Base-by-base conservation (phyloP, 2,113 vertebrate genomes). In the Phasianus colchicus region DNA sequence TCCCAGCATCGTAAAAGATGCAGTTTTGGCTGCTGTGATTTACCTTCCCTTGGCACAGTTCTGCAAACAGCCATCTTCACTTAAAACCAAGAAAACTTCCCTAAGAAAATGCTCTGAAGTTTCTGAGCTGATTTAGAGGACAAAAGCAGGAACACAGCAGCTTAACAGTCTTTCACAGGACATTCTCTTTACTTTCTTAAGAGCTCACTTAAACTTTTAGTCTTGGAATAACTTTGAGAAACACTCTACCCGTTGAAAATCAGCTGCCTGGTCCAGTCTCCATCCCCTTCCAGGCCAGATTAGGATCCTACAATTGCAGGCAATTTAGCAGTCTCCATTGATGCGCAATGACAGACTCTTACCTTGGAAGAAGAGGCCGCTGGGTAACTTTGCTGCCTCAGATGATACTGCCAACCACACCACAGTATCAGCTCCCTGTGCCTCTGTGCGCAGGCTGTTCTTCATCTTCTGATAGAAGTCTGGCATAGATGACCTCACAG, bases 311-410 rank as follows among this genome's bases (percentile, higher is more conserved):
- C 32, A 70, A 47, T 25, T 50, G n/a, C 40, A 55, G 65, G 32
- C 38, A 94, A 22, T 32, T 45, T 22, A 34, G 32, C 63, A 48
- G 30, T 60, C 64, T 64, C 29, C 67, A 61, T 22, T 32, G n/a
- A 15, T 36, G 4, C 0, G 1, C n/a, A 11, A 1, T 1, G 15
- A 25, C 34, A 38, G 38, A n/a, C 34, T 9, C 43, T 97, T 67
- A 98, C 98, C 98, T 94, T 98, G 98, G 95, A 98, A 98, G 97
- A 98, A 98, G 65, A 95, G 96, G 45, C 98, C 98, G 0, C 98
- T 99, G 1, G 96, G 96, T 30, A 98, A 96, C 58, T 94, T 89
- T 1, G 43, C 1, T 48, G 97, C 97, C 5, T 96, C 96, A 4
- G 97, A 24, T 7, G 98, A 96, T 3, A 97, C 50, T 0, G 98